Base-by-base conservation (phyloP, 2,888 invertebrate species). In the Drosophila atripex region DNA sequence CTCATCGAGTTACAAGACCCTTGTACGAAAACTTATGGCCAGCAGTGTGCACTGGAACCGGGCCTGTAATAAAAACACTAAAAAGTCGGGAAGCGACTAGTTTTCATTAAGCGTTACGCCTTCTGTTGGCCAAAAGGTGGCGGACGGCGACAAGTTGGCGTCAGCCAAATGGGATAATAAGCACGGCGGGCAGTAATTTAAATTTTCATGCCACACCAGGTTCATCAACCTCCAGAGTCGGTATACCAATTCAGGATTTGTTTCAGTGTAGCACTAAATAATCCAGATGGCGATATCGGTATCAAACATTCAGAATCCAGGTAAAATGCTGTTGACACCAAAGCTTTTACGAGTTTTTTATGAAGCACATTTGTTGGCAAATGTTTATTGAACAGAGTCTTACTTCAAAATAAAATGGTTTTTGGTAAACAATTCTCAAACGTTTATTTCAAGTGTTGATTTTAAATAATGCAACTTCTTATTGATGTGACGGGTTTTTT, bases 21-120 rank as follows among this genome's bases (percentile, higher is more conserved):
- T 14, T 16, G 38, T 9, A 5, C 16, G 11, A 1, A n/a, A 9
- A 60, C 56, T 56, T 60, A n/a, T 39, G 0, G 28, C 35, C 11
- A 16, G 5, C 30, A 63, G 54, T 66, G 38, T 57, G 41, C 32
- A 16, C 46, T 30, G 30, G 39, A 47, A 30, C 25, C 56, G 51
- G 75, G 69, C 65, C 63, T 66, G 71, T 75, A 76, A 73, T 72
- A 72, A 76, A 43, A 70, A 55, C 51, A 56, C 39, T 57, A 66
- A 71, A 70, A 71, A 69, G 61, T 78, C 70, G 82, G 82, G 66
- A 66, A 61, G 61, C 80, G 75, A 80, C 79, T 78, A 68, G 80
- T 79, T 79, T 68, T 71, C 78, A 80, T 80, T 83, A 80, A 78
- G 78, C 65, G 78, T 11, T 66, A 80, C 84, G 80, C 82, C 84